Percentiles rank a stretch among this genome's conserved stretches.
Conservation (phyloP, 1,140 invertebrate genomes). For the Muscidifurax raptorellus region DNA sequence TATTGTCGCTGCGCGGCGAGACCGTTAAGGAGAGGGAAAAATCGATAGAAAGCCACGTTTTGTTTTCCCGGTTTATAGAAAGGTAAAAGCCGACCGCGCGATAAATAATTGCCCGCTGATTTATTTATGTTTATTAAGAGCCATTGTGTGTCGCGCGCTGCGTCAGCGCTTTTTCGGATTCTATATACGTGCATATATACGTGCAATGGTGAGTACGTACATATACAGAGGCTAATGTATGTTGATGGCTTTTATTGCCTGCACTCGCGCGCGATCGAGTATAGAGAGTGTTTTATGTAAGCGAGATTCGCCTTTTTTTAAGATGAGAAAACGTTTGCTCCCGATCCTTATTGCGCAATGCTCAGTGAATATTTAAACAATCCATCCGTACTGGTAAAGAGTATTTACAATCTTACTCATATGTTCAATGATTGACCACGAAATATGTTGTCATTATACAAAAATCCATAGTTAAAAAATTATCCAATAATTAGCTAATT, state of each 20-base stretch:
- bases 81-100: background rate
- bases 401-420: too few relatives aligned
- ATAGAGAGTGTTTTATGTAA: conserved; percentile 16
- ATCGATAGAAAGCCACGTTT: conserved; percentile 27
- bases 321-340: background rate
- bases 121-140: conserved; percentile 47
- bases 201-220: too few relatives aligned
- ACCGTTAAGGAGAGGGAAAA: conserved; percentile 24
- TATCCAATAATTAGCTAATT: too few relatives aligned
- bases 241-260: conserved; percentile 15
- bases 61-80: conserved; percentile 33
- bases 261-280: background rate
- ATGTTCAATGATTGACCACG: too few relatives aligned
- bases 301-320: background rate
- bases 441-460: too few relatives aligned
- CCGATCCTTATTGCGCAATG: too few relatives aligned
- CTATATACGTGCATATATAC: background rate
- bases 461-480: too few relatives aligned
- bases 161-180: conserved; percentile 1
- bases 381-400: too few relatives aligned
- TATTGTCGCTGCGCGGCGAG: background rate
- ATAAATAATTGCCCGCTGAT: conserved; percentile 36
- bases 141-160: conserved; percentile 39
- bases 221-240: background rate
- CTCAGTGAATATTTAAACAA: too few relatives aligned